Conservation (phyloP, 2,888 invertebrate genomes). For the Zaprionus obscuricornis region DNA sequence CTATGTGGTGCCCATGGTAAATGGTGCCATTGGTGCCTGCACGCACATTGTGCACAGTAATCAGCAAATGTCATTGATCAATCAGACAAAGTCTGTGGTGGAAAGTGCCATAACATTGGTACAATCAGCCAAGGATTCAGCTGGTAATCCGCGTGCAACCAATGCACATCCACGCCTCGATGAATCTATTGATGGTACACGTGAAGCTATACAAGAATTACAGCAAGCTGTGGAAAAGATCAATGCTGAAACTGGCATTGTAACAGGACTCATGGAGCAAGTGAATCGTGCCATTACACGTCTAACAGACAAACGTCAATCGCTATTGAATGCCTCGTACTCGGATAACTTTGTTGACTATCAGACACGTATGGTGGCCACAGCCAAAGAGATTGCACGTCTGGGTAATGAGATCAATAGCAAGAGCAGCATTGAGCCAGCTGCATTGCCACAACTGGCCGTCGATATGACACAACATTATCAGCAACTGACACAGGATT, state of each 20-base stretch:
- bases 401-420: conserved; percentile 96
- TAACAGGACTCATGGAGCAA: conserved; percentile 94
- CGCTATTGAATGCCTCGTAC: conserved; percentile 88
- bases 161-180: conserved; percentile 93
- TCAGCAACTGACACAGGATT: conserved; percentile 92
- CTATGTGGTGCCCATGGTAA: conserved; percentile 93
- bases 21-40: conserved; percentile 93
- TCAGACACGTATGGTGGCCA: conserved; percentile 98
- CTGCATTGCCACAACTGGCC: conserved; percentile 91
- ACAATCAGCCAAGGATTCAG: conserved; percentile 93
- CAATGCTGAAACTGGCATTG: conserved; percentile 94
- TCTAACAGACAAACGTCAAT: conserved; percentile 89
- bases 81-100: conserved; percentile 96
- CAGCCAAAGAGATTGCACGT: conserved; percentile 96
- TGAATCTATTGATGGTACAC: conserved; percentile 89
- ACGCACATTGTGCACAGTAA: conserved; percentile 94
- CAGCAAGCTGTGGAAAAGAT: conserved; percentile 91
- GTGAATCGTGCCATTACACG: conserved; percentile 94
- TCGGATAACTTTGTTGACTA: conserved; percentile 95
- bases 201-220: conserved; percentile 92
- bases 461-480: conserved; percentile 94
- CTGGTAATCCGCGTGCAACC: conserved; percentile 95
- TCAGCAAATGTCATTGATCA: conserved; percentile 93
- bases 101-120: conserved; percentile 95
- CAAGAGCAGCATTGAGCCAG: conserved; percentile 91